Evolutionary conservation across 2,888 invertebrate species (phyloP), one percentile per base, ranked within the genome.

Genomic region (Rhodophaea formosa): DNA sequence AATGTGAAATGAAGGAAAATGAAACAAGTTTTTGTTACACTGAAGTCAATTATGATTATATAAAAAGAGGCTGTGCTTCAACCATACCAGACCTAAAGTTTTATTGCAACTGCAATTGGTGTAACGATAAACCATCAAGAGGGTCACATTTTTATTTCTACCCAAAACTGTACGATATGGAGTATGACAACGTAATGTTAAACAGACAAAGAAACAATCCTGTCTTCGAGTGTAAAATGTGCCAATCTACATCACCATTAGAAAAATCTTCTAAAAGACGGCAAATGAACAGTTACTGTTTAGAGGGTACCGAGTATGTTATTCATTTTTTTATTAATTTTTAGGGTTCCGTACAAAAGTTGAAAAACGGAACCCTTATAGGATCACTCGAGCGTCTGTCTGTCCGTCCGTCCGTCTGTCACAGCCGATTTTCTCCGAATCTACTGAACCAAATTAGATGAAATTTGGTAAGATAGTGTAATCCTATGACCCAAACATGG

Each of bases 261-360:
- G 5, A 23, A 23, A 23, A 23, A 23, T 3, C 23, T 23, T 5
- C 3, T 23, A 5, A 23, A 23, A 5, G 5, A 23, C 23, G 5
- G 5, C 23, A 5, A 5, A 2, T 23, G 30, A 74, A 70, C 59
- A 65, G 71, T 17, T 74, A 82, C 62, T 88, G 88, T 58, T 75
- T 85, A 46, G 80, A 84, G 64, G 87, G 88, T 44, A 82, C 80
- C 53, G 74, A 82, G 88, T 88, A 68, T 65, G 88, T 80, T n/a
- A n/a, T n/a, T n/a, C n/a, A n/a, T n/a, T n/a, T n/a, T n/a, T n/a
- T n/a, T n/a, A n/a, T n/a, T n/a, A n/a, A n/a, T n/a, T n/a, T n/a
- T n/a, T n/a, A n/a, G n/a, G n/a, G n/a, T n/a, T n/a, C n/a, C n/a
- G n/a, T n/a, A n/a, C n/a, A n/a, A n/a, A n/a, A n/a, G n/a, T n/a